Evolutionary conservation across 1,140 invertebrate genomes (phyloP).

Genomic region (Nixonia krombeini): DNA sequence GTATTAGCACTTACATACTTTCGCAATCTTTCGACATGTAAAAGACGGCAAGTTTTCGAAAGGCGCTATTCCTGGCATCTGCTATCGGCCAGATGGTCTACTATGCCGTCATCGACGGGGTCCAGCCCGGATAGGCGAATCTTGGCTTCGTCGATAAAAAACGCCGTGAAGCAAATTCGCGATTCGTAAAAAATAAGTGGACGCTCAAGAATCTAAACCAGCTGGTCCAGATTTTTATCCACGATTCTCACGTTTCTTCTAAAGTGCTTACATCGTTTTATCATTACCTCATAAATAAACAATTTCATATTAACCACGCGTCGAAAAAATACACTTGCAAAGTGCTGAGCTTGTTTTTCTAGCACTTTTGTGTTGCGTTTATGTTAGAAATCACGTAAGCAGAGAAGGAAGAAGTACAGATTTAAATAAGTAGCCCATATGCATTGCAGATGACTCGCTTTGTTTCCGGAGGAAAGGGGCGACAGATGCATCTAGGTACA

Average conservation of each 20-base stretch:
- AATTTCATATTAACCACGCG: too few species aligned
- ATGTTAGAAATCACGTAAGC: slow-evolving; percentile 1
- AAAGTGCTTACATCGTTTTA: too few species aligned
- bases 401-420: slow-evolving; percentile 2
- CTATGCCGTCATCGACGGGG: slow-evolving; percentile 8
- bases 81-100: slow-evolving; percentile 44
- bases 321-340: too few species aligned
- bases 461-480: neutral
- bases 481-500: slow-evolving; percentile 11
- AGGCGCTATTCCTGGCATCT: slow-evolving; percentile 45
- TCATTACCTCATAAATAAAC: too few species aligned
- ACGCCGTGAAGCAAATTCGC: neutral
- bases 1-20: neutral
- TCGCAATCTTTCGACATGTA: too few species aligned
- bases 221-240: too few species aligned
- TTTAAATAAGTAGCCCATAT: slow-evolving; percentile 33
- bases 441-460: slow-evolving; percentile 41
- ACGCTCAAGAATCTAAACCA: too few species aligned
- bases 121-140: slow-evolving; percentile 26
- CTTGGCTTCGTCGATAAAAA: slow-evolving; percentile 18
- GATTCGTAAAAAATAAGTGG: neutral
- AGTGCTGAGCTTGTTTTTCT: too few species aligned
- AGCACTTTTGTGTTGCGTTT: too few species aligned
- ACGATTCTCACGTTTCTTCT: slow-evolving; percentile 6
- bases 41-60: neutral